A percentile compares a stretch with the other conserved stretches of the same genome.
Conservation (phyloP, 2,797 vertebrate species). For the Clamator glandarius region DNA sequence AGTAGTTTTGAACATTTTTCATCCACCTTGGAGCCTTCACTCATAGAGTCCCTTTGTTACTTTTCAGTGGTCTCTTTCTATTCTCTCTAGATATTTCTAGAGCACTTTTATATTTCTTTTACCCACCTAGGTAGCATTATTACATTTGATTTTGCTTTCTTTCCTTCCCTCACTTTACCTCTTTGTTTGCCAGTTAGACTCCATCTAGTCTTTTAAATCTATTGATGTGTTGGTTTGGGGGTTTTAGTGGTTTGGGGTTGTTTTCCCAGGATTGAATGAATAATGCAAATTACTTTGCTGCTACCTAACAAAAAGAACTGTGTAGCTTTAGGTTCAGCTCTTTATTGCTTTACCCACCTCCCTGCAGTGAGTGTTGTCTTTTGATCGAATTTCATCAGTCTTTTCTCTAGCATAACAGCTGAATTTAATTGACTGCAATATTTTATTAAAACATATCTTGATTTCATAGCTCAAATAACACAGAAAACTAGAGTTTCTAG, state of each 20-base stretch:
- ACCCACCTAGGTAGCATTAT: not conserved
- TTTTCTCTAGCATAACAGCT: constrained; percentile 9
- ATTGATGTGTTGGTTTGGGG: not conserved
- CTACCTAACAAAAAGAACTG: not conserved
- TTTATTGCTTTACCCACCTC: constrained; percentile 4
- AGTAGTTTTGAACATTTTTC: not conserved
- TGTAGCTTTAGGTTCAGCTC: not conserved
- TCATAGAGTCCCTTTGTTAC: not conserved
- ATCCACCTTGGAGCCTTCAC: not conserved
- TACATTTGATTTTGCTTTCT: constrained; percentile 22
- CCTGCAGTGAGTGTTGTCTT: not conserved
- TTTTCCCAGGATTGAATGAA: not conserved
- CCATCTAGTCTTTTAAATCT: not conserved
- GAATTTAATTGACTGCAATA: constrained; percentile 15
- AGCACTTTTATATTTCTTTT: constrained; percentile 6
- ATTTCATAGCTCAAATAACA: constrained; percentile 18
- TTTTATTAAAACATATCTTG: constrained; percentile 45
- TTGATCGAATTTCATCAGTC: constrained; percentile 24
- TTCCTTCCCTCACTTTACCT: not conserved
- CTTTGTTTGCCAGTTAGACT: constrained; percentile 20
- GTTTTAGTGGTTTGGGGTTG: not conserved
- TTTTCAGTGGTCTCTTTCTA: not conserved
- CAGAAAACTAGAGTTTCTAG: not conserved
- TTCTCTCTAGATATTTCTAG: constrained; percentile 33
- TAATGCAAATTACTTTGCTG: constrained; percentile 36